Evolutionary conservation across 2,797 vertebrate species (phyloP), one percentile per base, ranked within the genome.

Genomic region (Pantherophis alleghaniensis): DNA sequence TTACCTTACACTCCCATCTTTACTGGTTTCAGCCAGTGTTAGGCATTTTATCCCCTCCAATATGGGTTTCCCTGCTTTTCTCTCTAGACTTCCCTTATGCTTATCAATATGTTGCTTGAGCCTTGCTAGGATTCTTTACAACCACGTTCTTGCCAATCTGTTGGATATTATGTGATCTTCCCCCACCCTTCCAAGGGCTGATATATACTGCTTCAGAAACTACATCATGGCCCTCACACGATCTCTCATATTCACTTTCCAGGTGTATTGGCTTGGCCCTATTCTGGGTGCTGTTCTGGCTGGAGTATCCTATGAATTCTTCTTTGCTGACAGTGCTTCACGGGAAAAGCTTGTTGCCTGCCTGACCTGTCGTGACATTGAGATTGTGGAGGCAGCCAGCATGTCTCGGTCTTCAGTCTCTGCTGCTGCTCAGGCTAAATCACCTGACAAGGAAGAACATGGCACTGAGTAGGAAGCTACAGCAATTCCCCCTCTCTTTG

Each of bases 211-310:
- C 18, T 93, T 87, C 26, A 53, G 24, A 57, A 24, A 6, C 14
- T 32, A 79, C 10, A 13, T 26, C 28, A 14, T 60, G 55, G 16
- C 32, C 61, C 57, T 37, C 60, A 56, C 37, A 12, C 11, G 4
- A 18, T n/a, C 26, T 87, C 60, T 91, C 42, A 59, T 16, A 28
- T 18, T 13, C 42, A 90, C 83, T 51, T 96, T 90, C 74, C 90
- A 99, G 98, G 98, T 98, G 28, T 99, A 98, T 90, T 98, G 98
- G 98, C 97, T 98, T 11, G 98, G 98, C 11, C 98, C 98, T 0
- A 96, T 97, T 90, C 90, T 98, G 4, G 98, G 98, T 0, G 98
- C 98, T 0, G 55, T 98, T 3, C 95, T 98, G 92, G 98, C 97
- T 0, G 98, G 98, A 14, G 86, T 98, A 69, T 98, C 97, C 94